Evolutionary conservation across 2,113 vertebrate genomes (phyloP).

Genomic region (Rhegmatorhina hoffmannsi): DNA sequence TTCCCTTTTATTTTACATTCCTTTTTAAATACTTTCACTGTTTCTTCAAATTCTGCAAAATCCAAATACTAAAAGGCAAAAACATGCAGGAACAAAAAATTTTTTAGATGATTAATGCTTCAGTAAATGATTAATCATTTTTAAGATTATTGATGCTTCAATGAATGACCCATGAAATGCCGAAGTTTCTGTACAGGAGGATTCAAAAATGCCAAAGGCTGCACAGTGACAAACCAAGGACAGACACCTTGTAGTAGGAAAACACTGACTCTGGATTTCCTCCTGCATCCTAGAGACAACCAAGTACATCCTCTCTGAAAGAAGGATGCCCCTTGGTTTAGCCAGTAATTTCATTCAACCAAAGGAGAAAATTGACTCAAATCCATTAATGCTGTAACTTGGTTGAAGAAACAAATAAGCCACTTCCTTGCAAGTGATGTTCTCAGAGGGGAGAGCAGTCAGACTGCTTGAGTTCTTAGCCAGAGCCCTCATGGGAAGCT

Average conservation of each 20-base stretch:
- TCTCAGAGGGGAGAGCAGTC: background rate
- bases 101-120: background rate
- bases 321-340: background rate
- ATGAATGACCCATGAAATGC: background rate
- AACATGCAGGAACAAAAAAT: background rate
- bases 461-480: background rate
- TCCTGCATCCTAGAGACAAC: background rate
- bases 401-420: background rate
- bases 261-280: background rate
- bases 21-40: constrained; percentile 83
- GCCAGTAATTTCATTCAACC: background rate
- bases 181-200: background rate
- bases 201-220: background rate
- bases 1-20: constrained; percentile 93
- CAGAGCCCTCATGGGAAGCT: background rate
- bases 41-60: constrained; percentile 90
- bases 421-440: background rate
- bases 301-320: background rate
- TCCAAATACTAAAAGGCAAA: constrained; percentile 85
- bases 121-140: background rate
- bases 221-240: background rate
- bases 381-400: background rate
- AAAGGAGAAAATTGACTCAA: background rate
- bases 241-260: background rate
- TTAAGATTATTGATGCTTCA: background rate